Conservation (phyloP, 2,797 vertebrate species). For the Cyclopterus lumpus region DNA sequence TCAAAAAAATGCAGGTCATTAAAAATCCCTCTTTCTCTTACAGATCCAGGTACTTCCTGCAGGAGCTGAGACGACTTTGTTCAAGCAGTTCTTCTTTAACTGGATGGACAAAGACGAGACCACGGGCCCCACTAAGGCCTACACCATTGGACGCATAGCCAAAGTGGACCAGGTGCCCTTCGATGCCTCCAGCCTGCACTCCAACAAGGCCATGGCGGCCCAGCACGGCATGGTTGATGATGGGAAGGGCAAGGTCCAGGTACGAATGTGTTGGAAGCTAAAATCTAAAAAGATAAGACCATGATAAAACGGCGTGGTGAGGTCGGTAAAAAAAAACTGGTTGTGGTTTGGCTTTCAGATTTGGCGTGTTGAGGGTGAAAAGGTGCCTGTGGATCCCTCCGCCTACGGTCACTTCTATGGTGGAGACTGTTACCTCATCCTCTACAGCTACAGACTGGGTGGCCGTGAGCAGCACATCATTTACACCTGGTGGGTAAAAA, state of each 20-base stretch:
- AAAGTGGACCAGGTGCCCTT: constrained; percentile 82
- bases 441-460: constrained; percentile 82
- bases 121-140: constrained; percentile 79
- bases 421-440: constrained; percentile 88
- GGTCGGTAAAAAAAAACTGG: neutral
- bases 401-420: constrained; percentile 84
- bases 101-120: constrained; percentile 85
- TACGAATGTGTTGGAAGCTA: constrained; percentile 14
- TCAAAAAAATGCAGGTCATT: neutral
- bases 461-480: constrained; percentile 82
- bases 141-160: constrained; percentile 79
- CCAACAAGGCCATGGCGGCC: constrained; percentile 84
- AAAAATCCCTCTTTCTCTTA: neutral
- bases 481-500: constrained; percentile 83
- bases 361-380: constrained; percentile 82
- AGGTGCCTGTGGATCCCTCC: constrained; percentile 73
- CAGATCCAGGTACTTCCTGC: constrained; percentile 86
- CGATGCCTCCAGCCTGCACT: constrained; percentile 83
- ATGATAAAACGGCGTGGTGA: neutral
- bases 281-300: neutral
- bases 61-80: constrained; percentile 82
- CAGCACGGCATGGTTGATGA: constrained; percentile 88
- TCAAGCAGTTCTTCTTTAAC: constrained; percentile 87
- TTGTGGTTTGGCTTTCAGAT: constrained; percentile 70
- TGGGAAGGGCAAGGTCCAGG: constrained; percentile 84